These are phyloP conservation scores for Thamnophis sirtalis DNA, from an alignment of 2,113 vertebrate genomes.

Conservation along the genomic window DNA sequence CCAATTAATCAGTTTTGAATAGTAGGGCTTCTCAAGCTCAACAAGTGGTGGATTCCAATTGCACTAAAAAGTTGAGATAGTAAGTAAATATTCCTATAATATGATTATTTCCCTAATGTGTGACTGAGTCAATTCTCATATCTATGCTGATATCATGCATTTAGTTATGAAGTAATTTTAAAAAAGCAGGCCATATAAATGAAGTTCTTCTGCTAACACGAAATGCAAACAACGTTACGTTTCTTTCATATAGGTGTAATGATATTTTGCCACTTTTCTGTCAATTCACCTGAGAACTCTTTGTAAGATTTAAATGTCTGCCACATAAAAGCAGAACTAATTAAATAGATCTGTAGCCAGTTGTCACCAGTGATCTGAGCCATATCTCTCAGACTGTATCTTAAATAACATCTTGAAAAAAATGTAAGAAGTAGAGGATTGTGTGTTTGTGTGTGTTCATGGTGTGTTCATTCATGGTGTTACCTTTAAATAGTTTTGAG, in stretches of 20 bases:
- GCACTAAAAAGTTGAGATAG: constrained; percentile 7
- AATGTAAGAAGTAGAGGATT: not conserved
- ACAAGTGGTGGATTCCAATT: constrained; percentile 54
- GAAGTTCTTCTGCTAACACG: constrained; percentile 19
- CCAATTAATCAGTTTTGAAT: constrained; percentile 42
- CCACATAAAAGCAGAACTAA: not conserved
- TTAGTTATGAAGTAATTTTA: not conserved
- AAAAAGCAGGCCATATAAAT: constrained; percentile 9
- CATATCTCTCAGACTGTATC: not conserved
- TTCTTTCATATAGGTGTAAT: not conserved
- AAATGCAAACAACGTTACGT: constrained; percentile 8
- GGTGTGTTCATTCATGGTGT: not conserved
- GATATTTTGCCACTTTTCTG: not conserved
- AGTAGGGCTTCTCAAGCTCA: constrained; percentile 20
- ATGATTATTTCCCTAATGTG: constrained; percentile 14
- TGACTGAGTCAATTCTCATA: not conserved
- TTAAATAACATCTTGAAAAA: not conserved
- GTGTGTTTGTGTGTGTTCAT: too few species aligned
- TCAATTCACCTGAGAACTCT: not conserved
- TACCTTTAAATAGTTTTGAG: not conserved
- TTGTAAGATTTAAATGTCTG: not conserved
- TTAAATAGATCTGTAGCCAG: not conserved
- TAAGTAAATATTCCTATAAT: constrained; percentile 6
- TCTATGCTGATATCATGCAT: not conserved
- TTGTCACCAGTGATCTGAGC: not conserved